phyloP scores from a whole-genome alignment of 1,140 invertebrate species.

The Drosophila bipectinata region DNA sequence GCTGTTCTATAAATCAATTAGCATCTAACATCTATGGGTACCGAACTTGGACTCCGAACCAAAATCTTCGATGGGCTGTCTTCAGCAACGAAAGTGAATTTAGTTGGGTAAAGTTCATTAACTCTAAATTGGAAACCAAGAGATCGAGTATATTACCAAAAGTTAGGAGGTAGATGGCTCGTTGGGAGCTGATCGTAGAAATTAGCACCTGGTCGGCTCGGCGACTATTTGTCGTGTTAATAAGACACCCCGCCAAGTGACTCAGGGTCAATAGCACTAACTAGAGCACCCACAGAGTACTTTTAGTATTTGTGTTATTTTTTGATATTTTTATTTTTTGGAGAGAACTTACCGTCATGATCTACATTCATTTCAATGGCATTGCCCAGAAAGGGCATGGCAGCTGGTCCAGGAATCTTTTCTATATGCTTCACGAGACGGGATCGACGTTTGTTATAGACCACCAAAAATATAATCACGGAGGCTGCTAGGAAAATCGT shows the following conservation, averaged over 20 bases:
- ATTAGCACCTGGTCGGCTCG: conserved; percentile 58
- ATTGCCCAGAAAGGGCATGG: conserved; percentile 86
- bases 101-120: conserved; percentile 64
- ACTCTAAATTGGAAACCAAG: conserved; percentile 28
- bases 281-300: conserved; percentile 37
- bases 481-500: conserved; percentile 68
- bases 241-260: conserved; percentile 16
- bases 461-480: conserved; percentile 65
- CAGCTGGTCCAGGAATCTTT: conserved; percentile 86
- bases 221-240: conserved; percentile 30
- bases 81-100: conserved; percentile 49
- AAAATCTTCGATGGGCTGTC: conserved; percentile 2
- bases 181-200: conserved; percentile 35
- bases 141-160: conserved; percentile 1
- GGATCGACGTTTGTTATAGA: conserved; percentile 83
- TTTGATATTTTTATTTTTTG: background rate
- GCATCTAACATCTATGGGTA: conserved; percentile 12
- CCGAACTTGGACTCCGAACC: conserved; percentile 11
- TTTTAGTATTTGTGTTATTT: background rate
- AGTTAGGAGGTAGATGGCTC: conserved; percentile 1
- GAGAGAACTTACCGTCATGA: conserved; percentile 83
- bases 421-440: conserved; percentile 84
- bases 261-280: conserved; percentile 62
- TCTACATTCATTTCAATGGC: conserved; percentile 85
- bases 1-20: conserved; percentile 39